A percentile compares a stretch with the other conserved stretches of the same genome.
Evolutionary conservation across 2,797 vertebrate genomes (phyloP).

Genomic region (Glossophaga mutica): DNA sequence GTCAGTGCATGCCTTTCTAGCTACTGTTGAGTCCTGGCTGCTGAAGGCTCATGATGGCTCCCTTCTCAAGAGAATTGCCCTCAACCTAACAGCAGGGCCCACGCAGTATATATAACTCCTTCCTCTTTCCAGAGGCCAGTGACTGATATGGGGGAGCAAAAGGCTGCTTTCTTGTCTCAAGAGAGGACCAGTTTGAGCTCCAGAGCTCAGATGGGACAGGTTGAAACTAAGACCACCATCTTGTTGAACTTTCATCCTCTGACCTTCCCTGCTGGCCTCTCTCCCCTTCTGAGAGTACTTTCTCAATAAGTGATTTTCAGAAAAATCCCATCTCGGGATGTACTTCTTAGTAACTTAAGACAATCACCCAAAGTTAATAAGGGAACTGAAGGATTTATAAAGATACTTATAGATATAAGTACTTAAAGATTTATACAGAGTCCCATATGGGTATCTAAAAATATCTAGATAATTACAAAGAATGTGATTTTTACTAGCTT

Average conservation of each 20-base stretch:
- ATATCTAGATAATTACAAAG: background rate
- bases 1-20: background rate
- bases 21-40: background rate
- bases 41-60: background rate
- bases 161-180: background rate
- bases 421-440: background rate
- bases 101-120: fast-evolving
- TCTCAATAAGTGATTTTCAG: background rate
- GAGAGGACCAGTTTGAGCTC: background rate
- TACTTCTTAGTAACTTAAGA: background rate
- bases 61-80: background rate
- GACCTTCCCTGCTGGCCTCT: background rate
- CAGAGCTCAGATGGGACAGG: background rate
- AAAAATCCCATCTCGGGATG: background rate
- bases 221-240: background rate
- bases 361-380: background rate
- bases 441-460: background rate
- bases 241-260: background rate
- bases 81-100: background rate
- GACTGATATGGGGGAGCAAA: background rate
- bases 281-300: background rate
- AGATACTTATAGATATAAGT: background rate
- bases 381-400: background rate
- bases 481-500: background rate
- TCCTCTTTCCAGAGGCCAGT: background rate